A percentile compares a stretch with the other conserved stretches of the same genome.
These are phyloP conservation scores for Apis mellifera DNA, from an alignment of 1,140 invertebrate genomes.

Conservation along the genomic window Amel_HAv3.1 CM009941.2:13684501-13685000, in stretches of 20 bases:
- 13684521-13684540: slow-evolving; percentile 67
- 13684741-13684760: slow-evolving; percentile 69
- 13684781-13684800: slow-evolving; percentile 52
- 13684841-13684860: slow-evolving; percentile 36
- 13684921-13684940: slow-evolving; percentile 69
- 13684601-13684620: background rate
- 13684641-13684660: slow-evolving; percentile 80
- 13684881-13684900: slow-evolving; percentile 61
- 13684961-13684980: background rate
- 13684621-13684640: slow-evolving; percentile 76
- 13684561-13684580: background rate
- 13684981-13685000: too few relatives aligned
- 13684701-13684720: slow-evolving; percentile 79
- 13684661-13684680: slow-evolving; percentile 77
- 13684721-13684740: slow-evolving; percentile 79
- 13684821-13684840: slow-evolving; percentile 4
- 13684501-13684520: slow-evolving; percentile 79
- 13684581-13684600: background rate
- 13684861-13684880: slow-evolving; percentile 64
- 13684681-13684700: slow-evolving; percentile 82
- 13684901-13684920: slow-evolving; percentile 61
- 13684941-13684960: background rate
- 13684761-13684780: slow-evolving; percentile 50
- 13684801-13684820: slow-evolving; percentile 41
- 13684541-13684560: background rate